Conservation (phyloP, 2,888 invertebrate species). For the Adineta ricciae region DNA sequence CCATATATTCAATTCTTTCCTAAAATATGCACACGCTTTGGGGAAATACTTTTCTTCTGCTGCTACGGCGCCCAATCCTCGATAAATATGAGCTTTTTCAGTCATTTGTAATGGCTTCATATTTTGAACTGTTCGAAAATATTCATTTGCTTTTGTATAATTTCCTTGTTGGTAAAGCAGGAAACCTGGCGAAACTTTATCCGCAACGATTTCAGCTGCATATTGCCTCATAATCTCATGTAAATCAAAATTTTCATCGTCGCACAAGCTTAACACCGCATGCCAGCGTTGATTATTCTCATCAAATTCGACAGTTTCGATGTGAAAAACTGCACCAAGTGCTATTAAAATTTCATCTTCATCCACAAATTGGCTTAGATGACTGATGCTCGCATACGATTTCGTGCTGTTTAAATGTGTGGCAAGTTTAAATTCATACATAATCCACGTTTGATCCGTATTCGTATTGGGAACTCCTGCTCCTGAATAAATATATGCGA, state of each 20-base stretch:
- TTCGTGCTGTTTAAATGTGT: background rate
- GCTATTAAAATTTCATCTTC: background rate
- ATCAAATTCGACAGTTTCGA: background rate
- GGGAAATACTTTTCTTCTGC: background rate
- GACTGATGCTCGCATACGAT: background rate
- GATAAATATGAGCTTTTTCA: background rate
- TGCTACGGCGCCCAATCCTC: background rate
- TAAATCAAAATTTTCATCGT: background rate
- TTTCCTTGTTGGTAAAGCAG: background rate
- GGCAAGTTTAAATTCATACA: background rate
- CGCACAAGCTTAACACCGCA: background rate
- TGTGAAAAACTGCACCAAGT: background rate
- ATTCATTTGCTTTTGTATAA: background rate
- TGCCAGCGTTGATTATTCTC: background rate
- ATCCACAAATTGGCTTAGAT: background rate
- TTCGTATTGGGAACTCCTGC: background rate
- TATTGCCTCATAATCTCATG: background rate
- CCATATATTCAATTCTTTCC: background rate
- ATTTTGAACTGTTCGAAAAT: background rate
- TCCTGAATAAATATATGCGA: background rate
- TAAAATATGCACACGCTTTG: background rate
- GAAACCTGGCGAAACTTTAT: background rate
- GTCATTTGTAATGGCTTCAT: background rate
- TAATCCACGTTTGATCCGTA: background rate
- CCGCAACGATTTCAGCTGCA: background rate